Evolutionary conservation across 2,888 invertebrate genomes (phyloP), one percentile per base, ranked within the genome.

Genomic region (Liodrosophila aerea): DNA sequence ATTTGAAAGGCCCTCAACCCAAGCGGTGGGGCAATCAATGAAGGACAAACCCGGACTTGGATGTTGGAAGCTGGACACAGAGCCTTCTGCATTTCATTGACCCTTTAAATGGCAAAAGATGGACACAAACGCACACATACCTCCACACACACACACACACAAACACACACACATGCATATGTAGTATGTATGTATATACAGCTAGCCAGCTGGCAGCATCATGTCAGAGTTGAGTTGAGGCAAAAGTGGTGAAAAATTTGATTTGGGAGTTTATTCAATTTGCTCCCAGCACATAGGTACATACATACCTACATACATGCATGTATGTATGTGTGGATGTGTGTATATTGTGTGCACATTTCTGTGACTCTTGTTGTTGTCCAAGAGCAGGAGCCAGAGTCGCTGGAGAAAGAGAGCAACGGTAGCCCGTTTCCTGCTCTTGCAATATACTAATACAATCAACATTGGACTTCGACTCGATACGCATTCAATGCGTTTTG

Each of bases 381-480:
- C n/a, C n/a, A n/a, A n/a, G n/a, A n/a, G n/a, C n/a, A n/a, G n/a
- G n/a, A n/a, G n/a, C n/a, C n/a, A n/a, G n/a, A n/a, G n/a, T n/a
- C n/a, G n/a, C 49, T 39, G 59, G 37, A 46, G 53, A 36, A 31
- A 43, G 39, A 27, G 12, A 8, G 11, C 9, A 7, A 2, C 8
- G n/a, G 15, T 8, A 37, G 39, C 36, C n/a, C 8, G 16, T 16
- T 39, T n/a, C 39, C 50, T 45, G 36, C 39, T 52, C 62, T 74
- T 51, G 64, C 83, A 80, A 80, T 86, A 85, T 76, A n/a, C n/a
- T n/a, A 85, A 85, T 76, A 81, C 86, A 83, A 85, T 85, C 83
- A 86, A 65, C 72, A 76, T 85, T 80, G 53, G 82, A 61, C 77
- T 71, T 61, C 53, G 83, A 62, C 73, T 78, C 78, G 80, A 78